Percentiles rank a stretch among this genome's conserved stretches.
These are phyloP conservation scores for Malacosoma neustria DNA, from an alignment of 2,888 invertebrate genomes.

Conservation along the genomic window DNA sequence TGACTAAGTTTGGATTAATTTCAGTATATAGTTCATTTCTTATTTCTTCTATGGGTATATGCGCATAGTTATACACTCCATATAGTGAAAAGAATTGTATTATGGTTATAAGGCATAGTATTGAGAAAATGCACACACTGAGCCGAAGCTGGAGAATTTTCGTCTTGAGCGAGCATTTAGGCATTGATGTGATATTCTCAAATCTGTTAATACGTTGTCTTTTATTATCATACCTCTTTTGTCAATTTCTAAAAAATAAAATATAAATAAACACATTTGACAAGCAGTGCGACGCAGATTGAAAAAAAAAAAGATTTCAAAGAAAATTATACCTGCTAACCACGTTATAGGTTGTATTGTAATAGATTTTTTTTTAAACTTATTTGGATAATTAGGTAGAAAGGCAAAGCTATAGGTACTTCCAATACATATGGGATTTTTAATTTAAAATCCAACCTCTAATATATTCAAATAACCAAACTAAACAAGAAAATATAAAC, in stretches of 20 bases:
- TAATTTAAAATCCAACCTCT: no score
- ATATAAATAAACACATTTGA: no score
- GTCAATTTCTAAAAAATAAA: not conserved
- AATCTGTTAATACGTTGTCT: not conserved
- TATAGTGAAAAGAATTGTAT: slow-evolving; percentile 29
- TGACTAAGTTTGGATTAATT: slow-evolving; percentile 22
- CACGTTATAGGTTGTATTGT: no score
- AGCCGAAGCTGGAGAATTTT: slow-evolving; percentile 31
- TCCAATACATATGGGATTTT: no score
- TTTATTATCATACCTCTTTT: not conserved
- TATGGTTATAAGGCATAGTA: slow-evolving; percentile 27
- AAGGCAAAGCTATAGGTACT: no score
- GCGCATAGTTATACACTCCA: slow-evolving; percentile 36
- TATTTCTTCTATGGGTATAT: slow-evolving; percentile 30
- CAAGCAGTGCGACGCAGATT: no score
- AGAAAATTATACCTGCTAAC: no score
- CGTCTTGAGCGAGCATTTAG: slow-evolving; percentile 31
- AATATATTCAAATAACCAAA: no score
- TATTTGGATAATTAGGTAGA: no score
- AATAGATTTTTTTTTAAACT: no score
- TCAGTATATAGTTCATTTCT: slow-evolving; percentile 26
- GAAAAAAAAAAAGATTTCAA: no score
- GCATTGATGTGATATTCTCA: slow-evolving; percentile 33
- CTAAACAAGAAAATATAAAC: no score
- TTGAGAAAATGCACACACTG: slow-evolving; percentile 22